Evolutionary conservation across 2,888 invertebrate genomes (phyloP).

Genomic region (Sinohyriopsis cumingii): DNA sequence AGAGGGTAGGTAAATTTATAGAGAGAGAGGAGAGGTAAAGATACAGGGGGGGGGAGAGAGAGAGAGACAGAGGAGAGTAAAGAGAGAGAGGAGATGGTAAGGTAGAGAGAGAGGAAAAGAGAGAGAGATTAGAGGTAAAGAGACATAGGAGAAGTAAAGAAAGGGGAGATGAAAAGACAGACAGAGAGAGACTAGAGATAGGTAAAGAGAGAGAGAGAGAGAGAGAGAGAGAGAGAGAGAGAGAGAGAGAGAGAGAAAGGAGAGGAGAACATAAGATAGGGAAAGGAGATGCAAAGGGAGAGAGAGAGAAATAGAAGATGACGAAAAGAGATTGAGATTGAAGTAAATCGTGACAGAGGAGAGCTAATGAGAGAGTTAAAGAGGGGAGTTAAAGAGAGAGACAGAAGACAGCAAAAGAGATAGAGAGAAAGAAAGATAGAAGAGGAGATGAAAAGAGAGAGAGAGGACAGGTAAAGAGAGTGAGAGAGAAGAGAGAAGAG

Average conservation of each 20-base stretch:
- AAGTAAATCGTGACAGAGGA: neutral
- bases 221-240: neutral
- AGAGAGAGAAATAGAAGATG: conserved; percentile 4
- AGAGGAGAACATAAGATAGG: neutral
- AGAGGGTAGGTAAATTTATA: neutral
- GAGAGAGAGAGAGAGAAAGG: neutral
- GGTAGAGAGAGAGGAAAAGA: neutral
- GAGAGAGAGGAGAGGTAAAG: neutral
- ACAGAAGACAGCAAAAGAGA: neutral
- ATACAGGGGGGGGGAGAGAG: neutral
- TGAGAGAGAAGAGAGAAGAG: neutral
- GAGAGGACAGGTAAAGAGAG: neutral
- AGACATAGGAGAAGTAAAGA: neutral
- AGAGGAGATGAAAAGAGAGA: neutral
- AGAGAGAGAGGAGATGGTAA: neutral
- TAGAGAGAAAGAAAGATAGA: neutral
- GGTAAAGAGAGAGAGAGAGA: neutral
- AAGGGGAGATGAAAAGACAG: conserved; percentile 6
- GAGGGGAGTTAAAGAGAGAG: neutral
- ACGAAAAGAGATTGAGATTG: conserved; percentile 3
- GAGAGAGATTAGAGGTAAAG: too few relatives aligned
- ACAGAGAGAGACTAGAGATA: conserved; percentile 8
- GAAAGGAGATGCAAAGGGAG: too few relatives aligned
- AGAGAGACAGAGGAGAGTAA: neutral
- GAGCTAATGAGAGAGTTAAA: neutral